These are phyloP conservation scores for Theristicus caerulescens DNA, from an alignment of 2,113 vertebrate genomes.

Conservation along the genomic window DNA sequence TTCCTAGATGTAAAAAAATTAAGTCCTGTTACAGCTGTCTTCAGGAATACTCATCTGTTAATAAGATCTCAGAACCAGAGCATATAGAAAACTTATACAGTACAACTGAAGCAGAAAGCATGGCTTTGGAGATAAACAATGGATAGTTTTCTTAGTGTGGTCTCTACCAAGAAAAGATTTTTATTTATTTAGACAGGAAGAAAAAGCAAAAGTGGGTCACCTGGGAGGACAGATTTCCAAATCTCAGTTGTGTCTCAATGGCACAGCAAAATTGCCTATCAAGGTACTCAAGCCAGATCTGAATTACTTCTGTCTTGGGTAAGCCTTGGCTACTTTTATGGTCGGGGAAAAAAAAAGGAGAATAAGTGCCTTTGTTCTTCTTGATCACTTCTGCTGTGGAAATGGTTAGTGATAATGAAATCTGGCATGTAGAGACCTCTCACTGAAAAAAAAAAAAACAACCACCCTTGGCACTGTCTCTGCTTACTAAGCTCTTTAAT, in stretches of 20 bases:
- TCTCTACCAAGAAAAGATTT: not conserved
- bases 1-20: not conserved
- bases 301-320: not conserved
- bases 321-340: not conserved
- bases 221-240: not conserved
- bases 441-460: not conserved
- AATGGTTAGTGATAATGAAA: not conserved
- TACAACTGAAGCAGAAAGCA: not conserved
- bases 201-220: not conserved
- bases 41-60: not conserved
- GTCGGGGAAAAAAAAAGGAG: not conserved
- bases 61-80: not conserved
- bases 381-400: not conserved
- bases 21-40: not conserved
- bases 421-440: not conserved
- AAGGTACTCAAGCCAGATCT: not conserved
- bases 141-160: not conserved
- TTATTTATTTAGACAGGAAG: not conserved
- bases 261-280: not conserved
- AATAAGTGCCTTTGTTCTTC: not conserved
- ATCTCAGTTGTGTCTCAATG: not conserved
- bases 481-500: not conserved
- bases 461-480: not conserved
- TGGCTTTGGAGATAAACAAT: not conserved
- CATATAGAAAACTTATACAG: not conserved